Conservation (phyloP, 2,113 vertebrate species). For the Pollachius pollachius region DNA sequence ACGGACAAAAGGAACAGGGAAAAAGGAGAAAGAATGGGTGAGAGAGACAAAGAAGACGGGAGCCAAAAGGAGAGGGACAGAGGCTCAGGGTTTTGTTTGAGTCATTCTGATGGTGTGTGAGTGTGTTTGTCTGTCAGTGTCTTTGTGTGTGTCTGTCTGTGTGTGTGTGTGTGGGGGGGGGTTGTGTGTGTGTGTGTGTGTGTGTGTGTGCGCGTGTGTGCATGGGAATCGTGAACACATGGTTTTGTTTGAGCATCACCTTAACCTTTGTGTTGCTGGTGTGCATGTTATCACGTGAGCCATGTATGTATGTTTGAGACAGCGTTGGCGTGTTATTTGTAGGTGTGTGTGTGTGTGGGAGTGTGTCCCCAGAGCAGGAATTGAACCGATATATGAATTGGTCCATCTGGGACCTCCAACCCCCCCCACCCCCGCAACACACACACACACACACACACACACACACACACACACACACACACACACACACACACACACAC, state of each 20-base stretch:
- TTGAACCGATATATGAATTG: conserved; percentile 64
- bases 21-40: not conserved
- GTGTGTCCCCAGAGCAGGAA: conserved; percentile 21
- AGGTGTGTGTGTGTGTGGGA: not conserved
- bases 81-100: too few species aligned
- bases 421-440: conserved; percentile 6
- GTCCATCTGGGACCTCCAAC: conserved; percentile 62
- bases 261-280: conserved; percentile 46
- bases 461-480: conserved; percentile 26
- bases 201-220: too few species aligned
- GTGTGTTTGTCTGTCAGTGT: too few species aligned
- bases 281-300: not conserved
- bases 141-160: too few species aligned
- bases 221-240: conserved; percentile 19
- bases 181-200: too few species aligned
- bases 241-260: conserved; percentile 59
- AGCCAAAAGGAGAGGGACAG: conserved; percentile 14
- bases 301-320: not conserved
- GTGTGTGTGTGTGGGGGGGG: not conserved
- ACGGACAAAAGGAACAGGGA: not conserved
- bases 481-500: conserved; percentile 22
- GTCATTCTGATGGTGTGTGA: too few species aligned
- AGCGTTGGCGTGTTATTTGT: conserved; percentile 4
- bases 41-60: conserved; percentile 6
- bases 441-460: conserved; percentile 5